These are phyloP conservation scores for Pipa parva DNA, from an alignment of 2,113 vertebrate species.

Conservation along the genomic window DNA sequence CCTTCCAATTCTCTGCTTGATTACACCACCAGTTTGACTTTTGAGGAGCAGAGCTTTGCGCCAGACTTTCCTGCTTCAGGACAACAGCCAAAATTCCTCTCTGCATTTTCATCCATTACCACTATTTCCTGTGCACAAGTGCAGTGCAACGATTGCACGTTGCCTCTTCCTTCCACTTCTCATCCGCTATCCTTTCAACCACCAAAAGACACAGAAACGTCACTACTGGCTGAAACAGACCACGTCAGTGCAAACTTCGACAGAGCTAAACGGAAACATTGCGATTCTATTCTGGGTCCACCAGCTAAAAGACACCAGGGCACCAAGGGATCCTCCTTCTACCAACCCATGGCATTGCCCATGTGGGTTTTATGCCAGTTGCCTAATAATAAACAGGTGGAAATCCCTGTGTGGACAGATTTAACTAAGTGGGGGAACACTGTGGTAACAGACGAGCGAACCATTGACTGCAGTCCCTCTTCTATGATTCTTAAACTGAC, in stretches of 20 bases:
- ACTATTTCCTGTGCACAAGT: neutral
- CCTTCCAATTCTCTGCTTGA: neutral
- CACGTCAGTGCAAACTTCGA: neutral
- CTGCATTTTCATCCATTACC: neutral
- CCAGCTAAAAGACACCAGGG: neutral
- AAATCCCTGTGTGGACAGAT: neutral
- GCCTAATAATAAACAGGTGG: neutral
- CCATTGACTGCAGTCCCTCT: neutral
- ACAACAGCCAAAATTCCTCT: neutral
- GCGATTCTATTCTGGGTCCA: slow-evolving; percentile 9
- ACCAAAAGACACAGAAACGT: neutral
- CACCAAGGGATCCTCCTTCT: neutral
- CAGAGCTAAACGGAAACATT: slow-evolving; percentile 14
- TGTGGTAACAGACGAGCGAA: neutral
- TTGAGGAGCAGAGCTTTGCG: neutral
- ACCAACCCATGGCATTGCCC: neutral
- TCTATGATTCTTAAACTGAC: neutral
- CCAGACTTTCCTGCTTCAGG: neutral
- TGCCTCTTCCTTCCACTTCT: neutral
- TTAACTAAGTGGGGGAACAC: neutral
- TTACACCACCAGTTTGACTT: neutral
- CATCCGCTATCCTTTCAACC: neutral
- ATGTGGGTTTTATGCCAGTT: slow-evolving; percentile 7
- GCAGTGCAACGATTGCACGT: neutral
- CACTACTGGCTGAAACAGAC: neutral